Base-by-base conservation (phyloP, 37 sponge, comb jelly and placozoan species). In the Diacarnus erythraeanus region DNA sequence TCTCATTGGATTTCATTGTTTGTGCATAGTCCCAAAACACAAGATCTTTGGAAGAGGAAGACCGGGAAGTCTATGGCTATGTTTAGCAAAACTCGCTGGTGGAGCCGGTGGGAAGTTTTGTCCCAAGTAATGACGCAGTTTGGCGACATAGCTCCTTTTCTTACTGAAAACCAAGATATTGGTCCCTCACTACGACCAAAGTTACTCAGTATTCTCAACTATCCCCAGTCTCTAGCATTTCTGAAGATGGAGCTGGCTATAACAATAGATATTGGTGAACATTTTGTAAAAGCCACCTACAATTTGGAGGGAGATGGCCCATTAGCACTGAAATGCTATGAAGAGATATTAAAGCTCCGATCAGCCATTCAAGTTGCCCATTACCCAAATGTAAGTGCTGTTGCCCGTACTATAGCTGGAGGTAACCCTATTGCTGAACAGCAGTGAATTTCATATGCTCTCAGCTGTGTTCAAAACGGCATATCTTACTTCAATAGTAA, bases 261-360 rank as follows among this genome's bases (percentile, higher is more conserved):
- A 64, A 71, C 81, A 54, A 34, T 36, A n/a, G n/a, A n/a, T n/a
- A n/a, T n/a, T 38, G 83, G 84, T 38, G 80, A 79, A 69, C 59
- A 38, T 26, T 88, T 88, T 88, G 84, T 83, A 10, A 78, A 78
- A 60, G 57, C 80, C n/a, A n/a, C n/a, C n/a, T n/a, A n/a, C n/a
- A n/a, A n/a, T n/a, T n/a, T n/a, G n/a, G n/a, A n/a, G n/a, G n/a
- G n/a, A n/a, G n/a, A n/a, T n/a, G n/a, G n/a, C n/a, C n/a, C n/a
- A n/a, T n/a, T n/a, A n/a, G n/a, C 25, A 21, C 43, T 86, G 15
- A 8, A 30, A 54, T 86, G 81, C 66, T 80, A 75, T 66, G 81
- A 86, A 42, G 78, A 61, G 18, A 68, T 79, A 27, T 20, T 17
- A 26, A 43, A 23, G 2, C 38, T 78, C 4, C 27, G n/a, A 78